Evolutionary conservation across 2,113 vertebrate species (phyloP).

Genomic region (Ailuropoda melanoleuca): DNA sequence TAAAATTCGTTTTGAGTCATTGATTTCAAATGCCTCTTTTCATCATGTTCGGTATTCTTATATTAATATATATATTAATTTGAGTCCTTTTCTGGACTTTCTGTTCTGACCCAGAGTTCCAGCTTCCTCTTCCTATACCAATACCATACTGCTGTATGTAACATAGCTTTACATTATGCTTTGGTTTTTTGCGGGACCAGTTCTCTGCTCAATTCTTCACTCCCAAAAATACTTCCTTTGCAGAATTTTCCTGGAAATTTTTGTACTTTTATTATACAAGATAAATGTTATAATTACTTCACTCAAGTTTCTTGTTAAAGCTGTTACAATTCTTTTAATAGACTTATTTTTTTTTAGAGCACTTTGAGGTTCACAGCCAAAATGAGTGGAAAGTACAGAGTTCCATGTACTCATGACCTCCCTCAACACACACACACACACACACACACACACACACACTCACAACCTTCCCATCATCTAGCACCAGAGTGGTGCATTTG

Average conservation of each 20-base stretch:
- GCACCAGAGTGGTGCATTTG: neutral
- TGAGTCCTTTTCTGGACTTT: neutral
- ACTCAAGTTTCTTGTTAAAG: neutral
- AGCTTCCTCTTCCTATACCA: neutral
- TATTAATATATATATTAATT: neutral
- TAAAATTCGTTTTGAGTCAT: neutral
- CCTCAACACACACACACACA: neutral
- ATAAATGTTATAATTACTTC: neutral
- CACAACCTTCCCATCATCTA: too few relatives aligned
- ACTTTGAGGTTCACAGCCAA: neutral
- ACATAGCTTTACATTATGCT: neutral
- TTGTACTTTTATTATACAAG: neutral
- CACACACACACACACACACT: neutral
- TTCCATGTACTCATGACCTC: neutral
- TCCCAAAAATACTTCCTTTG: neutral
- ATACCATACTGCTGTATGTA: neutral
- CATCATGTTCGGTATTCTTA: neutral
- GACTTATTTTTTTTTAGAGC: neutral
- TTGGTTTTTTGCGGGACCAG: neutral
- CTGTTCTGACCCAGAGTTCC: neutral
- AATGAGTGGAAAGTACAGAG: neutral
- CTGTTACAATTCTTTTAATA: neutral
- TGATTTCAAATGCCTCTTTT: neutral
- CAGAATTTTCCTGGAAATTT: slow-evolving; percentile 9
- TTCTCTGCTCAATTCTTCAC: neutral